Percentiles rank a stretch among this genome's conserved stretches.
These are phyloP conservation scores for Metellina segmentata DNA, from an alignment of 2,888 invertebrate genomes.

Conservation along the genomic window DNA sequence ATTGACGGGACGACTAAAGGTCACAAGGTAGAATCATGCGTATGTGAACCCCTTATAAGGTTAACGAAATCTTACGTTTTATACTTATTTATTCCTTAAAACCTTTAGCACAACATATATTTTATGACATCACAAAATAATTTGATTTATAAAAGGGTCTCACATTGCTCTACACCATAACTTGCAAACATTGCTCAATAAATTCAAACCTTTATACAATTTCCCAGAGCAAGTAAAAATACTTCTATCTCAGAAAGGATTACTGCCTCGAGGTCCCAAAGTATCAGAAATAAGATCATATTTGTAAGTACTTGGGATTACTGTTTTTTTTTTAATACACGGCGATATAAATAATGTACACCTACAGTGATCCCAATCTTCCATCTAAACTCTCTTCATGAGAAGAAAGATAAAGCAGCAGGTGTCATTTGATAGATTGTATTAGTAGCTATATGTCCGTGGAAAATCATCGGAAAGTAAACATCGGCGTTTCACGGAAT, in stretches of 20 bases:
- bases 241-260: neutral
- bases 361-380: conserved; percentile 24
- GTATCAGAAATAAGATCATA: conserved; percentile 7
- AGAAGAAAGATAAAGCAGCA: conserved; percentile 17
- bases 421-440: conserved; percentile 51
- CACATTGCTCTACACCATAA: neutral
- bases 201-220: neutral
- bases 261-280: neutral
- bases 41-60: too few species aligned
- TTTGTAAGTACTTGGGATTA: too few species aligned
- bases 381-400: conserved; percentile 16
- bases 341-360: conserved; percentile 10
- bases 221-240: neutral
- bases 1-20: too few species aligned
- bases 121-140: too few species aligned
- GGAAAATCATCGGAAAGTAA: conserved; percentile 10
- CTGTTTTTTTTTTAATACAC: neutral
- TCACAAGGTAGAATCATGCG: too few species aligned
- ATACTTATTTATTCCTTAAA: too few species aligned
- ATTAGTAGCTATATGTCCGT: conserved; percentile 20
- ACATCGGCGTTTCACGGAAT: conserved; percentile 25
- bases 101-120: too few species aligned
- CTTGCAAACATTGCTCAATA: neutral
- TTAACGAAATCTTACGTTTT: too few species aligned
- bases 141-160: neutral